Evolutionary conservation across 2,113 vertebrate genomes (phyloP).

Genomic region (human (Homo sapiens)): GRCh38 chr16:80199501-80200000

Average conservation of each 20-base stretch:
- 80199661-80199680: background rate
- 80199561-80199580: background rate
- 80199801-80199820: background rate
- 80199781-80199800: background rate
- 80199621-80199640: background rate
- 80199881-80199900: background rate
- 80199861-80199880: background rate
- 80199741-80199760: background rate
- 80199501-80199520: background rate
- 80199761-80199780: background rate
- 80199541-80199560: background rate
- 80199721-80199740: background rate
- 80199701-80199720: background rate
- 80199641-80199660: background rate
- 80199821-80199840: background rate
- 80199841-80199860: background rate
- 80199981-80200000: background rate
- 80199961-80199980: background rate
- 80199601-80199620: background rate
- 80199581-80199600: background rate
- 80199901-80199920: conserved; percentile 8
- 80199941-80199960: background rate
- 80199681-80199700: too few relatives aligned
- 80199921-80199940: background rate
- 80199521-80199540: background rate